phyloP scores from a whole-genome alignment of 2,113 vertebrate genomes.

The Rutilus rutilus region DNA sequence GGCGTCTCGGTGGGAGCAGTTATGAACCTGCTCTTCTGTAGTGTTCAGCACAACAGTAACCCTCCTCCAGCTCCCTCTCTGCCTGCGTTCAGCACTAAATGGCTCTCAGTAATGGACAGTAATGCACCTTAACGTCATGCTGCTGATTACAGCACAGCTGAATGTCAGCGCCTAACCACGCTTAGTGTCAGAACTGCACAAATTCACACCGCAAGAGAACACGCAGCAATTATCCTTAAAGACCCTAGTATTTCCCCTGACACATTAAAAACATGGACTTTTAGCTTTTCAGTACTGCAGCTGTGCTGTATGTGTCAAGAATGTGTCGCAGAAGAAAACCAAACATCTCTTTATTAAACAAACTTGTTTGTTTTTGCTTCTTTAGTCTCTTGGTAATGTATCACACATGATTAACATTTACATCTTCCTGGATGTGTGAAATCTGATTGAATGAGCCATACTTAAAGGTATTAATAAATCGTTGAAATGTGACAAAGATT shows the following conservation, averaged over 20 bases:
- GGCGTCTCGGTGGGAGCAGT: constrained; percentile 3
- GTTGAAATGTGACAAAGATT: no score
- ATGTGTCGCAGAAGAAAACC: neutral
- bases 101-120: constrained; percentile 55
- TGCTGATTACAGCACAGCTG: constrained; percentile 57
- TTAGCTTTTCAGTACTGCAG: constrained; percentile 39
- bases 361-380: constrained; percentile 39
- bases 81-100: constrained; percentile 45
- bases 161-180: constrained; percentile 52
- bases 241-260: constrained; percentile 39
- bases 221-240: constrained; percentile 53
- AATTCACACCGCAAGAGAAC: constrained; percentile 51
- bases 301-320: constrained; percentile 33
- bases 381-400: constrained; percentile 10
- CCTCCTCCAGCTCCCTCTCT: constrained; percentile 26
- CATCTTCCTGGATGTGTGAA: neutral
- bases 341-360: constrained; percentile 25
- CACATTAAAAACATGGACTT: constrained; percentile 45
- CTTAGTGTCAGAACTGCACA: constrained; percentile 50
- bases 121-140: constrained; percentile 58
- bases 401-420: neutral
- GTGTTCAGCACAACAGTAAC: constrained; percentile 20
- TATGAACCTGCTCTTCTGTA: constrained; percentile 34
- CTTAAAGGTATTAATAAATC: neutral
- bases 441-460: neutral